Evolutionary conservation across 2,113 vertebrate genomes (phyloP), one percentile per base, ranked within the genome.

Genomic region (Alethe diademata): DNA sequence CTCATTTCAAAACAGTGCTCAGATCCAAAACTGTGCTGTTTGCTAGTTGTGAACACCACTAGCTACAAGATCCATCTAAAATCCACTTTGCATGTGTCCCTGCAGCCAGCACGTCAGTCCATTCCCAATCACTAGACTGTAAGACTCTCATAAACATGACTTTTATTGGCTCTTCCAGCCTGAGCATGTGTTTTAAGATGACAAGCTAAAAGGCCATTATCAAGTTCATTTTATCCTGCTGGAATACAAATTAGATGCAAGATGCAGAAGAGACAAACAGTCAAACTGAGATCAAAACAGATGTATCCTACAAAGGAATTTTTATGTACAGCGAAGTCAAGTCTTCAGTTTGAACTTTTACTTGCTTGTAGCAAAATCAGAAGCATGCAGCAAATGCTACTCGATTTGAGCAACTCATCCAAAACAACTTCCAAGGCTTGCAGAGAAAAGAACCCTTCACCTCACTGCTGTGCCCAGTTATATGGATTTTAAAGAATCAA

Each of bases 171-270:
- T 81, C 26, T 83, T 80, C 67, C 72, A 78, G 95, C 71, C 79
- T 48, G 24, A 92, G 85, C 67, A 18, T 62, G 43, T 79, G 56
- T 87, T 94, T 86, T 67, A 65, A 91, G 78, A 90, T 88, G 93
- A 96, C 93, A 96, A 95, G 86, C 50, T 94, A 90, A 93, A 95
- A 90, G 69, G 69, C 93, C 80, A 88, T 94, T 96, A 96, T 54
- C 92, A 70, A 93, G 85, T 74, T 97, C 78, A 78, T 90, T 92
- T 95, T 65, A 93, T 58, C 50, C 69, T 2, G 1, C 2, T 91
- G 83, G 95, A 97, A 96, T 97, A 96, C 40, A 94, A 95, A 96
- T 91, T 14, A 85, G 88, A 78, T 56, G 73, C 71, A 62, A 69
- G 80, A 66, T 2, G 9, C 60, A 61, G 82, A 93, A 88, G 85